Evolutionary conservation across 1,140 invertebrate species (phyloP).

Genomic region (Oryctes rhinoceros): DNA sequence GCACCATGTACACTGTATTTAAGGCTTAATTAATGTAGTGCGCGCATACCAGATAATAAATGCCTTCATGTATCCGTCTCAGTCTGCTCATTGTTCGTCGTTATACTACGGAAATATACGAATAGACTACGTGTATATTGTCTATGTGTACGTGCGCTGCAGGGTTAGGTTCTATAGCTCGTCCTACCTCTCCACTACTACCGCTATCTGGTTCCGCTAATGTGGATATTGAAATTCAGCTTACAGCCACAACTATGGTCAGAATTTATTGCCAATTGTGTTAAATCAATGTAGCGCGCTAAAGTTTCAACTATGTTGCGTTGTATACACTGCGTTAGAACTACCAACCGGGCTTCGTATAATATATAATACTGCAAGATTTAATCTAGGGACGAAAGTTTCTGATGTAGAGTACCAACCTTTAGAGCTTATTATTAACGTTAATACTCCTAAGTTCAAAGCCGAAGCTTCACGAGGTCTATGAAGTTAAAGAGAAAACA

Average conservation of each 20-base stretch:
- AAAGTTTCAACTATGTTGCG: constrained; percentile 22
- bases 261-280: constrained; percentile 36
- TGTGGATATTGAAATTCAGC: constrained; percentile 35
- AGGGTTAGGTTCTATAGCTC: neutral
- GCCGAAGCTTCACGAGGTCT: neutral
- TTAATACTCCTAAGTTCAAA: neutral
- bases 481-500: neutral
- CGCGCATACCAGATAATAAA: constrained; percentile 25
- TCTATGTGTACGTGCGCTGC: neutral
- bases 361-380: constrained; percentile 24
- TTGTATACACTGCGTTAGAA: constrained; percentile 25
- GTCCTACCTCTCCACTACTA: constrained; percentile 1
- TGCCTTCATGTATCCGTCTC: constrained; percentile 17
- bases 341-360: neutral
- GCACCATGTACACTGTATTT: constrained; percentile 26
- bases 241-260: constrained; percentile 18
- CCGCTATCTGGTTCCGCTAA: constrained; percentile 15
- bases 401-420: constrained; percentile 19
- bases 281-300: constrained; percentile 21
- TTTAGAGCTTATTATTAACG: constrained; percentile 22
- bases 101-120: constrained; percentile 5
- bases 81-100: constrained; percentile 5
- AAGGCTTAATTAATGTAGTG: constrained; percentile 36
- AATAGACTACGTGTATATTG: neutral
- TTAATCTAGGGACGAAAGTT: constrained; percentile 36